A percentile compares a stretch with the other conserved stretches of the same genome.
phyloP scores from a whole-genome alignment of 2,888 invertebrate species.

The Dynastes grantii region DNA sequence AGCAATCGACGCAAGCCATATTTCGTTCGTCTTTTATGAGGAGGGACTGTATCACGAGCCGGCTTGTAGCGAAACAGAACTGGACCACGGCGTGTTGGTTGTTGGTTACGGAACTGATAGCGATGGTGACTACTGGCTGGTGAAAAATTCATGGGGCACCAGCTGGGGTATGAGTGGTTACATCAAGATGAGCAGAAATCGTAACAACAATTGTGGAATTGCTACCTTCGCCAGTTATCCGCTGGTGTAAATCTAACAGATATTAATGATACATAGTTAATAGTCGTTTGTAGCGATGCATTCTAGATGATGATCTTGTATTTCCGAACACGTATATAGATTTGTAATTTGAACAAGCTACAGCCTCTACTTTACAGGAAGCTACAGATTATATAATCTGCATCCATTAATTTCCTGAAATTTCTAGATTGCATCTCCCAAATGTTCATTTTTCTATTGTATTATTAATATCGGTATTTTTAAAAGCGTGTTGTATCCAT shows the following conservation, averaged over 20 bases:
- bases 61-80: slow-evolving; percentile 77
- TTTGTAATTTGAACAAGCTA: too few species aligned
- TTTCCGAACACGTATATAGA: too few species aligned
- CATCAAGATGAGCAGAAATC: slow-evolving; percentile 62
- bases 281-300: background rate
- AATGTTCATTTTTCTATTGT: too few species aligned
- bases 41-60: slow-evolving; percentile 87
- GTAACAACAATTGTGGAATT: slow-evolving; percentile 86
- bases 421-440: too few species aligned
- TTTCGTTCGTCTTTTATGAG: slow-evolving; percentile 89
- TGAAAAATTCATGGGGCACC: slow-evolving; percentile 79
- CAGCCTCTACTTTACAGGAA: too few species aligned
- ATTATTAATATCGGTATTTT: too few species aligned
- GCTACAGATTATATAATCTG: too few species aligned
- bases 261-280: background rate
- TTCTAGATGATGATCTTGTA: too few species aligned
- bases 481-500: too few species aligned
- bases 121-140: slow-evolving; percentile 78
- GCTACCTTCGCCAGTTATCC: slow-evolving; percentile 87
- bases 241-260: slow-evolving; percentile 74
- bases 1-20: slow-evolving; percentile 90
- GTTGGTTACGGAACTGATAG: slow-evolving; percentile 83
- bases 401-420: too few species aligned
- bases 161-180: slow-evolving; percentile 62
- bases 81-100: slow-evolving; percentile 91